Evolutionary conservation across 1,140 invertebrate species (phyloP), one percentile per base, ranked within the genome.

Genomic region (Gonatopus flavifemur): DNA sequence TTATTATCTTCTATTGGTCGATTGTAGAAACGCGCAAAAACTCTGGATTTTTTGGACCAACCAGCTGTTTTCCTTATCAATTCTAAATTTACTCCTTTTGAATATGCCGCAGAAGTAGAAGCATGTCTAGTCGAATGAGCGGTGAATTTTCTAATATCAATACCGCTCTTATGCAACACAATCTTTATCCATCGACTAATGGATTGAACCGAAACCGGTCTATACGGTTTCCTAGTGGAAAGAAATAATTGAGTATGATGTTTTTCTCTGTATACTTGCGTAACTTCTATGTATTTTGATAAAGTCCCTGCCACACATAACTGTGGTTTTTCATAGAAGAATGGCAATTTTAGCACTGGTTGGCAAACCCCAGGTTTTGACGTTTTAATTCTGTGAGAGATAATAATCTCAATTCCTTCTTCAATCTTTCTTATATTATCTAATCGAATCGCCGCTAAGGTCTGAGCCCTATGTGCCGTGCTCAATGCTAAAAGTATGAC

Each of bases 351-450:
- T n/a, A 37, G 22, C 20, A 24, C 12, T 0, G 31, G 22, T 15
- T 28, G 21, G 16, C 18, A 3, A 8, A 8, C 16, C 8, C 19
- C 37, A 1, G 30, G 12, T 12, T 20, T 31, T 4, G 36, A 49
- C 1, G 46, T 40, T 33, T 49, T 49, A n/a, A 49, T 33, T 10
- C 6, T n/a, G 9, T 46, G 15, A 19, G 33, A 6, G 18, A 46
- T 46, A 12, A 37, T 46, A 3, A 37, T 37, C 2, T 9, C 30
- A 12, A 46, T 28, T 22, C 21, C 44, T 2, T n/a, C 7, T 19
- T 25, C 16, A 1, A 8, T 22, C 13, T 13, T 19, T 3, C 12
- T 21, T 6, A 48, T 48, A 18, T 48, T 39, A 3, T 9, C 24
- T 4, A 48, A 30, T 13, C 10, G 30, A 13, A 48, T 49, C 12